Percentiles rank a stretch among this genome's conserved stretches.
phyloP scores from a whole-genome alignment of 2,113 vertebrate species.

The Apaloderma vittatum region DNA sequence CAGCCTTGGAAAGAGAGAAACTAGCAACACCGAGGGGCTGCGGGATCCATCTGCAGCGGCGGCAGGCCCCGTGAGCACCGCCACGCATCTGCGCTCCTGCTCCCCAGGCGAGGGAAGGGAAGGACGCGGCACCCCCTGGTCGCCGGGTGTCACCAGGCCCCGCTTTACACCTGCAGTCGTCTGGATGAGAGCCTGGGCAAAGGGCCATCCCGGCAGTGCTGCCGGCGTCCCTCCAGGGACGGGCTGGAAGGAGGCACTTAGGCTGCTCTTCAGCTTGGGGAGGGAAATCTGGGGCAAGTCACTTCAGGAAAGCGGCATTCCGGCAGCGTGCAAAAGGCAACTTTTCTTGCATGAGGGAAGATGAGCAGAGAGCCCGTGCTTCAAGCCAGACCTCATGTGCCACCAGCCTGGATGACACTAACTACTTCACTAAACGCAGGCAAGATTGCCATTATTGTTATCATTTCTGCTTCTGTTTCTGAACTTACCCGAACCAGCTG shows the following conservation, averaged over 20 bases:
- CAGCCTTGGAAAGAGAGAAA: not conserved
- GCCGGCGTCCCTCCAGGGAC: not conserved
- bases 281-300: not conserved
- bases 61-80: not conserved
- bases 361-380: not conserved
- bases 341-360: not conserved
- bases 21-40: not conserved
- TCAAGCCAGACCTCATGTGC: not conserved
- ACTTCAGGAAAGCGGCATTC: not conserved
- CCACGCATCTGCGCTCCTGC: not conserved
- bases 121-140: not conserved
- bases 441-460: fast-evolving
- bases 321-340: not conserved
- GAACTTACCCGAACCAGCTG: constrained; percentile 95
- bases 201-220: constrained; percentile 14
- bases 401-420: not conserved
- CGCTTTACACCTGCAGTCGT: constrained; percentile 32
- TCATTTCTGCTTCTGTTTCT: not conserved
- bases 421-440: not conserved
- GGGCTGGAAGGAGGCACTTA: constrained; percentile 54
- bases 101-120: not conserved
- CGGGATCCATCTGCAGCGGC: not conserved
- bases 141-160: not conserved
- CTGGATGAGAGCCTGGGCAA: not conserved
- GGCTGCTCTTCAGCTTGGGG: not conserved